Percentiles rank a stretch among this genome's conserved stretches.
phyloP scores from a whole-genome alignment of 2,888 invertebrate species.

The Drosophila falleni region DNA sequence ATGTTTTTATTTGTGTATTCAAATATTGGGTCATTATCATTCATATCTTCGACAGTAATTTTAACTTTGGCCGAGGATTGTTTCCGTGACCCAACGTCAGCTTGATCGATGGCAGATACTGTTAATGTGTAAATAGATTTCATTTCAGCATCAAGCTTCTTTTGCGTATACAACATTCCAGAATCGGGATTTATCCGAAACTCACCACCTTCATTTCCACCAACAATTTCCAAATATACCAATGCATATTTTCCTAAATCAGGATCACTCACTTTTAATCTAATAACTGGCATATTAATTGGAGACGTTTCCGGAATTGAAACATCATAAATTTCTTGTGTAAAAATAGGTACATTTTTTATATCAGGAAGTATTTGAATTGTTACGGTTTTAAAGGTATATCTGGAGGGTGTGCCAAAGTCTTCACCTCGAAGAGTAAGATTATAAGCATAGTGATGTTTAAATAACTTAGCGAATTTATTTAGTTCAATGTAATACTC shows the following conservation, averaged over 20 bases:
- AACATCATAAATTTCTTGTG: slow-evolving; percentile 94
- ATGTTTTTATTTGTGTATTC: slow-evolving; percentile 90
- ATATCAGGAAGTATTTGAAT: slow-evolving; percentile 93
- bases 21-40: slow-evolving; percentile 97
- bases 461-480: slow-evolving; percentile 85
- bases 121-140: slow-evolving; percentile 94
- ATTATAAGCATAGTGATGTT: slow-evolving; percentile 91
- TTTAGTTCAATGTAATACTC: slow-evolving; percentile 92
- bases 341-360: slow-evolving; percentile 95
- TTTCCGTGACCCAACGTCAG: slow-evolving; percentile 92
- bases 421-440: slow-evolving; percentile 94
- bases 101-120: slow-evolving; percentile 95
- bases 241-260: slow-evolving; percentile 94
- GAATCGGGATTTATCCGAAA: slow-evolving; percentile 95
- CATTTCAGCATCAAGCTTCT: slow-evolving; percentile 93
- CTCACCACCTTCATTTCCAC: slow-evolving; percentile 95
- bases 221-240: slow-evolving; percentile 94
- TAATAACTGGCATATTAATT: slow-evolving; percentile 93
- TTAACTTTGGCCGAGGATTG: slow-evolving; percentile 96
- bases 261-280: slow-evolving; percentile 94
- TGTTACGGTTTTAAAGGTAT: slow-evolving; percentile 92
- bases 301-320: slow-evolving; percentile 95
- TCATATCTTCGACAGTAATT: slow-evolving; percentile 94
- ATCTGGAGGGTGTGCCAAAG: slow-evolving; percentile 91
- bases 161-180: slow-evolving; percentile 95